Evolutionary conservation across 92 coral and sea anemone species (phyloP).

Genomic region (Actinostola sp.): DNA sequence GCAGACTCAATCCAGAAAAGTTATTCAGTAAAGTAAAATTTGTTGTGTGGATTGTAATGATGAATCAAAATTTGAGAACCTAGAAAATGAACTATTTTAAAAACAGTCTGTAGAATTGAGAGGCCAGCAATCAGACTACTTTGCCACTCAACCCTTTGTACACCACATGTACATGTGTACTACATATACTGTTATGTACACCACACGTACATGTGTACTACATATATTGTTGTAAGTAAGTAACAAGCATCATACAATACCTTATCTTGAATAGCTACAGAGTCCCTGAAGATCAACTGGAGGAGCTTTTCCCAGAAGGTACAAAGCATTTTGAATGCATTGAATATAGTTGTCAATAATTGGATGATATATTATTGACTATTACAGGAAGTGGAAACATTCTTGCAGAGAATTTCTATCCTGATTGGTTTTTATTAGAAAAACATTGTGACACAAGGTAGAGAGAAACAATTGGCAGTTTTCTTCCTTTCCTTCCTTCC

Average conservation of each 20-base stretch:
- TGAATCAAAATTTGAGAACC: too few species aligned
- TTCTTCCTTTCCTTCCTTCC: neutral
- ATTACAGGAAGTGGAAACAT: conserved; percentile 81
- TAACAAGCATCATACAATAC: neutral
- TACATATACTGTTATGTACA: neutral
- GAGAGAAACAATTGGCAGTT: neutral
- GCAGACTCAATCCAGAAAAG: too few species aligned
- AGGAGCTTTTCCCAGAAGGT: conserved; percentile 96
- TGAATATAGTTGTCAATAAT: too few species aligned
- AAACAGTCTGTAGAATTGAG: too few species aligned
- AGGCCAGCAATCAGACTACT: too few species aligned
- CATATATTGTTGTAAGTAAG: neutral
- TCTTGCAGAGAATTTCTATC: conserved; percentile 82
- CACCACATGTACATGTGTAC: too few species aligned
- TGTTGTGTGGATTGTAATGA: neutral
- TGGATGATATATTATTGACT: neutral
- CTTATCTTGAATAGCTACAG: conserved; percentile 31
- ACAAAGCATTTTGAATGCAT: too few species aligned
- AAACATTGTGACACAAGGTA: conserved; percentile 89
- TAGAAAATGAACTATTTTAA: too few species aligned
- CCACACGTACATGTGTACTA: too few species aligned
- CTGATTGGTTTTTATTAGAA: conserved; percentile 87
- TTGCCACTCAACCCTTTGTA: too few species aligned
- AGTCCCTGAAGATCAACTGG: conserved; percentile 83
- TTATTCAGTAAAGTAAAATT: neutral